Base-by-base conservation (phyloP, 2,888 invertebrate genomes). In the Tillus elongatus region DNA sequence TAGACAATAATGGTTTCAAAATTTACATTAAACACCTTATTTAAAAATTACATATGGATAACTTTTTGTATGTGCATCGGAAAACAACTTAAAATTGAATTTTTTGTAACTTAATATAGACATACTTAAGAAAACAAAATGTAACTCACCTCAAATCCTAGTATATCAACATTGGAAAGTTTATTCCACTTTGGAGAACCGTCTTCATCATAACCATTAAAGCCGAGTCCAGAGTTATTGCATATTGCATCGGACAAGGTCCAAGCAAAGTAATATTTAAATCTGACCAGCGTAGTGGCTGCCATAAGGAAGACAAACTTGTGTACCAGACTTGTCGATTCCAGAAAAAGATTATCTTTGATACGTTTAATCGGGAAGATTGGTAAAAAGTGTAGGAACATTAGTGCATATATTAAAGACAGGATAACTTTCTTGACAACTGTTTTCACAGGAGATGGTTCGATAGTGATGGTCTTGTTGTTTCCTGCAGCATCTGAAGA, bases 231-330 rank as follows among this genome's bases (percentile, higher is more conserved):
- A 12, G 88, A 86, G 61, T 90, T 87, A 65, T 96, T 95, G 64
- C 91, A 93, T 49, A 95, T 84, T 1, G 91, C 89, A 64, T 97
- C 97, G 3, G 92, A 90, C 54, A 95, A 72, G 39, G 89, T 72
- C 95, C 95, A 96, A n/a, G 92, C 95, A 63, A 92, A 88, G 69
- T 95, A 95, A 71, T 95, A 96, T 70, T 92, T 93, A 66, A 85
- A 84, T 47, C 93, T 78, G 41, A 82, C 81, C 42, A 86, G 72
- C 47, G 86, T 74, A 35, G 90, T 89, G 30, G 83, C 75, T 46
- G 79, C 66, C 53, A 78, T 67, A 46, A 90, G 69, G 68, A 83
- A 92, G 62, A 82, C 77, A 57, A 86, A 76, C 61, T 77, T 81
- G 48, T 77, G 75, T 15, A 70, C 43, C 33, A 80, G 60, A 11